Evolutionary conservation across 2,113 vertebrate genomes (phyloP), one percentile per base, ranked within the genome.

Genomic region (Corythaixoides concolor): DNA sequence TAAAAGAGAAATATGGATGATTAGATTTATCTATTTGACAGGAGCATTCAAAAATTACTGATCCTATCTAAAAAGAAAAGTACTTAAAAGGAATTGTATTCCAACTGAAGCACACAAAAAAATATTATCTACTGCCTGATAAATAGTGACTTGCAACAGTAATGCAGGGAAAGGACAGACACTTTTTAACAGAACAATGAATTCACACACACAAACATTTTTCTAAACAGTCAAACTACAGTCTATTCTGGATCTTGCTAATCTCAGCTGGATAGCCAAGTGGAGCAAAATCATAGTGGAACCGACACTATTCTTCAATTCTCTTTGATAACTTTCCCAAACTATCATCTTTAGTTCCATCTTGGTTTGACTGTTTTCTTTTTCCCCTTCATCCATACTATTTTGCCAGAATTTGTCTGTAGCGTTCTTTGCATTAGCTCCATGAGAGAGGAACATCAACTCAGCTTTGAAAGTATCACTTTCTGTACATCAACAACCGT

Each of bases 1-100:
- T 53, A 39, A 64, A 69, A 74, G 30, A 80, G 76, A 78, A 88
- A 43, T 23, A 5, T 3, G 6, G 55, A 22, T 43, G 2, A 39
- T 56, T 66, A 49, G 19, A 35, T 53, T 52, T 50, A 70, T 20
- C 50, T 33, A 39, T 49, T 8, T 39, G 32, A 45, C 49, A 33
- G 30, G 7, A n/a, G 2, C 56, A 66, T 35, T 78, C 5, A 43
- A 75, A 87, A 49, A 53, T 14, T 4, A 35, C 22, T 39, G 11
- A 70, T 43, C 0, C 0, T 49, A 9, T 24, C 4, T 10, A 22
- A 30, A 55, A 28, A 43, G 23, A 27, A 3, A 45, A 47, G 7
- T 27, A 73, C 21, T 64, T 56, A 9, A 33, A 89, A 73, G 19
- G 30, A 72, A 19, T 32, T 22, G 7, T 35, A 35, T 73, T 60